phyloP scores from a whole-genome alignment of 2,797 vertebrate species.

The Falco concolor region DNA sequence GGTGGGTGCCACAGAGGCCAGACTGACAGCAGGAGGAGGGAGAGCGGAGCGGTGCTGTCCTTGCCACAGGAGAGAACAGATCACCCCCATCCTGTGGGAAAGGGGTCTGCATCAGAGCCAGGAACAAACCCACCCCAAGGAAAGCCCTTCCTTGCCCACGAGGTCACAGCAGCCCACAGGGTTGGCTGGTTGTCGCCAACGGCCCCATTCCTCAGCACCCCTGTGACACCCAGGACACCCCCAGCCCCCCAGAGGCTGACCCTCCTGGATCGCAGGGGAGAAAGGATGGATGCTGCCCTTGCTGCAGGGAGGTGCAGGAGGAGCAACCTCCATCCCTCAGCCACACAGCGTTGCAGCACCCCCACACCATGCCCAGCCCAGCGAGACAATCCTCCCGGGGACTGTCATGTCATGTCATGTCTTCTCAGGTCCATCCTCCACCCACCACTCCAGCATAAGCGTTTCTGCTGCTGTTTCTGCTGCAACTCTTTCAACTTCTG shows the following conservation, averaged over 20 bases:
- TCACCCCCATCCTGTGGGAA: rapidly evolving
- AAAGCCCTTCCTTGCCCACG: background rate
- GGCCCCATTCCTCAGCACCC: background rate
- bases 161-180: background rate
- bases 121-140: background rate
- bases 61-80: background rate
- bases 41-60: background rate
- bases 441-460: background rate
- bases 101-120: background rate
- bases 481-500: background rate
- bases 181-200: background rate
- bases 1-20: background rate
- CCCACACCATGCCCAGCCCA: background rate
- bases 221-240: background rate
- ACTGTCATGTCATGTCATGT: background rate
- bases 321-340: background rate
- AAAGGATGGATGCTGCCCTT: background rate
- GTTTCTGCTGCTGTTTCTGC: background rate
- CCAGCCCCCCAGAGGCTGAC: background rate
- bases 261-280: rapidly evolving
- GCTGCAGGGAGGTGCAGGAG: background rate
- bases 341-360: background rate
- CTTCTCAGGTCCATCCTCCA: background rate
- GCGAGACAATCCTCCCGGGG: background rate
- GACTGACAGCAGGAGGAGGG: background rate